Base-by-base conservation (phyloP, 2,113 vertebrate species). In the Nansenia antarctica region DNA sequence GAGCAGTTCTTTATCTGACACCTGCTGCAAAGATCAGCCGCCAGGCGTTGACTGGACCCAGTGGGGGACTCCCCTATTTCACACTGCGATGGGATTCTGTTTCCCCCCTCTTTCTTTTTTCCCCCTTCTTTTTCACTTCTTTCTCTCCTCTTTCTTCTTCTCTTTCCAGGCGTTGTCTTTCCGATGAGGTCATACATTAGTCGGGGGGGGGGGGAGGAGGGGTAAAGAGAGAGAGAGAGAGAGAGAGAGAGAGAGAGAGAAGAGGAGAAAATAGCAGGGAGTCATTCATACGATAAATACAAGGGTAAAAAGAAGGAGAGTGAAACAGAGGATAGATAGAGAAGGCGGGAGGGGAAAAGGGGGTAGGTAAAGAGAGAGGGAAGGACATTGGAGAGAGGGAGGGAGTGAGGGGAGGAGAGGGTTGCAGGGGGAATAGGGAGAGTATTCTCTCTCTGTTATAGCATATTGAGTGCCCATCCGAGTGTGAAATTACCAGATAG, bases 401-500 rank as follows among this genome's bases (percentile, higher is more conserved):
- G 12, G 34, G 61, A n/a, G 34, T 53, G 12, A 57, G 12, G 34
- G 61, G 9, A 22, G 22, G 37, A 57, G 42, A 62, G n/a, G n/a
- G n/a, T n/a, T n/a, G n/a, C n/a, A n/a, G n/a, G n/a, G n/a, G n/a
- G n/a, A n/a, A n/a, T n/a, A 47, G 37, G 53, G 60, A 42, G 55
- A 64, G 53, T 49, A 72, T 68, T 70, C 47, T 74, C 67, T 54
- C 63, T 42, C 24, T 32, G 67, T 70, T 69, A 69, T 67, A 39
- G 62, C 27, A 62, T 66, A 81, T 80, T 80, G 77, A 78, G 81
- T 32, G 69, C 68, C 72, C 64, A 74, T 34, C 53, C 72, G 47
- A 57, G 76, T 75, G 69, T 82, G 81, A 83, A 83, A 83, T 86
- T 83, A 83, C 79, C 31, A 75, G 67, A 82, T 63, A 72, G 60